Evolutionary conservation across 2,797 vertebrate genomes (phyloP).

Genomic region (Staurois parvus): DNA sequence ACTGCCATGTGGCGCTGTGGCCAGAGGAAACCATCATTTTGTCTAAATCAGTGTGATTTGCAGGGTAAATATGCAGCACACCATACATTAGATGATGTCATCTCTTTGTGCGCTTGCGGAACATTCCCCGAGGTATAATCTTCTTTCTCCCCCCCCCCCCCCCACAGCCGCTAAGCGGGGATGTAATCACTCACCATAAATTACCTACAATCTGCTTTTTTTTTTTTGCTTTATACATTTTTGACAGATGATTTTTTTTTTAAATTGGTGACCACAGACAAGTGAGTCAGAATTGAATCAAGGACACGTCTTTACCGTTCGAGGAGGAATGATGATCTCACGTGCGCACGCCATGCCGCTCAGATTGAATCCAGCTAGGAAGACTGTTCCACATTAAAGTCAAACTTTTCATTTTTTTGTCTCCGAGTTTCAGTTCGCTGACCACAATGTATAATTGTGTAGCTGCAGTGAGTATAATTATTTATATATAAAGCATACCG

Average conservation of each 20-base stretch:
- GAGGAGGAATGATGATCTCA: conserved; percentile 12
- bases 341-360: background rate
- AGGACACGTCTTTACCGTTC: background rate
- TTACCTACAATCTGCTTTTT: conserved; percentile 61
- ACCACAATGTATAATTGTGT: background rate
- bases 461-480: no score
- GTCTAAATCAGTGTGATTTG: conserved; percentile 46
- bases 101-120: conserved; percentile 67
- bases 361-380: background rate
- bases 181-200: conserved; percentile 67
- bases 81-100: conserved; percentile 65
- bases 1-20: conserved; percentile 52
- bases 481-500: no score
- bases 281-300: conserved; percentile 41
- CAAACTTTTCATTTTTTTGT: background rate
- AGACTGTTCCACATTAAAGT: background rate
- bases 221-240: conserved; percentile 54
- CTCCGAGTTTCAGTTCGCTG: background rate
- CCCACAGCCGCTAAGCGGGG: conserved; percentile 63
- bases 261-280: conserved; percentile 32
- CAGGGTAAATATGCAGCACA: conserved; percentile 14
- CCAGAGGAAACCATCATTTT: conserved; percentile 35
- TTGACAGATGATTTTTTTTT: conserved; percentile 60
- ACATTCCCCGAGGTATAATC: conserved; percentile 65
- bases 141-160: conserved; percentile 50